Conservation (phyloP, 2,113 vertebrate genomes). For the Empidonax alnorum region DNA sequence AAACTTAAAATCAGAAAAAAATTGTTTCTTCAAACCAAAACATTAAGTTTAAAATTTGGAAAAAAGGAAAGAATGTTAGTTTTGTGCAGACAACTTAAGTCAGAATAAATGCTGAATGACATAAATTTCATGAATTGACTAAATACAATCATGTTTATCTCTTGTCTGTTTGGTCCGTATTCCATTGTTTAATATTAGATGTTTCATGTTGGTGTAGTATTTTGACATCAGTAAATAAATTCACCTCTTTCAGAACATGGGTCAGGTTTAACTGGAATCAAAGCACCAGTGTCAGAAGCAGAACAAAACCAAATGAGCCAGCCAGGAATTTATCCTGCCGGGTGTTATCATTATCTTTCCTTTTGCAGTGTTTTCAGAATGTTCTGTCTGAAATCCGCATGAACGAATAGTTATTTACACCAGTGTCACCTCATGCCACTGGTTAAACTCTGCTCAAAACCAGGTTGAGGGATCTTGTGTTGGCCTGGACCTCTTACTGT, state of each 20-base stretch:
- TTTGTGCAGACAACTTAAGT: not conserved
- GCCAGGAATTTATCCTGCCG: not conserved
- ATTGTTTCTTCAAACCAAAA: not conserved
- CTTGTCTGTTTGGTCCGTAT: not conserved
- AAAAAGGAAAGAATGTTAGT: not conserved
- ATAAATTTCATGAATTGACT: not conserved
- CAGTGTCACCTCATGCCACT: not conserved
- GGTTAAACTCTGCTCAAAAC: not conserved
- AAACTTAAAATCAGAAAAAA: not conserved
- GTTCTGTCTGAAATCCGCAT: not conserved
- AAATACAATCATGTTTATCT: not conserved
- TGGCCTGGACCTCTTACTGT: not conserved
- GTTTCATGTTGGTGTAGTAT: not conserved
- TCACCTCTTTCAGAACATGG: not conserved
- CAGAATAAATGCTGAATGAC: not conserved
- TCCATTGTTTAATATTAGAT: not conserved
- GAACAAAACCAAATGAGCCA: not conserved
- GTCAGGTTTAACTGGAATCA: not conserved
- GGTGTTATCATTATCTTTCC: not conserved
- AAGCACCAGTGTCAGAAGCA: not conserved
- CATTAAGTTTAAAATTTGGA: not conserved
- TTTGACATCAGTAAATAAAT: not conserved
- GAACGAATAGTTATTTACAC: not conserved
- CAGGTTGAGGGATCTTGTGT: not conserved
- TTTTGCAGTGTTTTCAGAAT: not conserved